These are phyloP conservation scores for Vireo griseus DNA, from an alignment of 2,797 vertebrate genomes.

Conservation along the genomic window DNA sequence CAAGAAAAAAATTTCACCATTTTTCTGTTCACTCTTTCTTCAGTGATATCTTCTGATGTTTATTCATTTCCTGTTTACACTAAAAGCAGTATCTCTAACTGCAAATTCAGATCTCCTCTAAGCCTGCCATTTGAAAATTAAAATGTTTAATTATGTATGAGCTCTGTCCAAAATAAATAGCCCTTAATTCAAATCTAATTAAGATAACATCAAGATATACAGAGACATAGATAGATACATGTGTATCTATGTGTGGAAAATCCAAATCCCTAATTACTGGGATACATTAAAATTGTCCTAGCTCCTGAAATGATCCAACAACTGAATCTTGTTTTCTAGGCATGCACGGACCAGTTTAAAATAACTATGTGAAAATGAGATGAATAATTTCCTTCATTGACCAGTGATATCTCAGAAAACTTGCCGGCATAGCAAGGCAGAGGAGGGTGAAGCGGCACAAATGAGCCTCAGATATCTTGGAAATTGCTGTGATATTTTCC, in stretches of 20 bases:
- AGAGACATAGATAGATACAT: neutral
- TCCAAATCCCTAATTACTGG: neutral
- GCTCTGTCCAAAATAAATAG: neutral
- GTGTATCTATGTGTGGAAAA: neutral
- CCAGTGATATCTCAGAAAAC: neutral
- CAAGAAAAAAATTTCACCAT: neutral
- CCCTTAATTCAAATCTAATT: neutral
- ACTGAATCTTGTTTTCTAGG: neutral
- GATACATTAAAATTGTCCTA: neutral
- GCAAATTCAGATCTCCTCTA: neutral
- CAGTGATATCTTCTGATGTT: neutral
- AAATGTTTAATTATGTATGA: neutral
- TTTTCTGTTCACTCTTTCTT: neutral
- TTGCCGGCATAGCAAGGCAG: neutral
- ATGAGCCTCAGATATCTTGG: neutral
- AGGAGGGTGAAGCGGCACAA: neutral
- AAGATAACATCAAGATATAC: neutral
- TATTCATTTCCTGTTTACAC: neutral
- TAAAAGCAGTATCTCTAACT: neutral
- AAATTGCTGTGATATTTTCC: neutral
- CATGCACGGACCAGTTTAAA: neutral
- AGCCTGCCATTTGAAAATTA: neutral
- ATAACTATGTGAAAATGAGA: neutral
- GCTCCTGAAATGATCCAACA: neutral
- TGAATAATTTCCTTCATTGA: neutral